A percentile compares a stretch with the other conserved stretches of the same genome.
Evolutionary conservation across 2,888 invertebrate species (phyloP).

Genomic region (Epinotia demarniana): DNA sequence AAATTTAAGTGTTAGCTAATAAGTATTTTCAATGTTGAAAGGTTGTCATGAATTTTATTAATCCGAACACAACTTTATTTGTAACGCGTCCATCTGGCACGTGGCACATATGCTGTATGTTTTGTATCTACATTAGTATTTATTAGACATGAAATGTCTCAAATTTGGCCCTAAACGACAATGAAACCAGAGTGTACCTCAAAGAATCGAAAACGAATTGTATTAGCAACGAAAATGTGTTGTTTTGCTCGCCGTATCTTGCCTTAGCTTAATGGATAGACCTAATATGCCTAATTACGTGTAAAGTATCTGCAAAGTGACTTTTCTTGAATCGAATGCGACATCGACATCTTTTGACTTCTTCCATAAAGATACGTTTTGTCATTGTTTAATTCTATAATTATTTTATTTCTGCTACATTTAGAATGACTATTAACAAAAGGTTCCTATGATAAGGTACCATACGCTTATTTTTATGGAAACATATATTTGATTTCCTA

Average conservation of each 20-base stretch:
- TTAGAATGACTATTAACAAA: too few relatives aligned
- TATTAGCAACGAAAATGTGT: constrained; percentile 39
- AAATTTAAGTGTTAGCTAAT: constrained; percentile 35
- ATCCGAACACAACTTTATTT: constrained; percentile 17
- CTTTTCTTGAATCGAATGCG: constrained; percentile 48
- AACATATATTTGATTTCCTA: too few relatives aligned
- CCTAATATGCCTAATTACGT: constrained; percentile 22
- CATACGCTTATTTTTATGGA: too few relatives aligned
- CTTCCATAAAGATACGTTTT: background rate
- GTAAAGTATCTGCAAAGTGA: constrained; percentile 24
- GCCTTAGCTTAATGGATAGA: constrained; percentile 42
- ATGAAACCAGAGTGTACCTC: constrained; percentile 43
- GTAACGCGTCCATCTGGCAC: background rate
- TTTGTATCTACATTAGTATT: constrained; percentile 14
- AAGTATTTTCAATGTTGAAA: constrained; percentile 41
- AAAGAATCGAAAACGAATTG: constrained; percentile 25
- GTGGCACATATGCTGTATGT: constrained; percentile 13
- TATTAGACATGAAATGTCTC: constrained; percentile 39
- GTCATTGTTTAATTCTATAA: background rate
- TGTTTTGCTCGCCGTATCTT: constrained; percentile 35
- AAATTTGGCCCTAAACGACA: constrained; percentile 41
- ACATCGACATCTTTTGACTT: constrained; percentile 65
- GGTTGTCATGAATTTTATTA: constrained; percentile 40
- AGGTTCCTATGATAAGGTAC: too few relatives aligned
- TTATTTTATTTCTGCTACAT: background rate